Conservation (phyloP, 1,140 invertebrate genomes). For the Chymomyza costata region DNA sequence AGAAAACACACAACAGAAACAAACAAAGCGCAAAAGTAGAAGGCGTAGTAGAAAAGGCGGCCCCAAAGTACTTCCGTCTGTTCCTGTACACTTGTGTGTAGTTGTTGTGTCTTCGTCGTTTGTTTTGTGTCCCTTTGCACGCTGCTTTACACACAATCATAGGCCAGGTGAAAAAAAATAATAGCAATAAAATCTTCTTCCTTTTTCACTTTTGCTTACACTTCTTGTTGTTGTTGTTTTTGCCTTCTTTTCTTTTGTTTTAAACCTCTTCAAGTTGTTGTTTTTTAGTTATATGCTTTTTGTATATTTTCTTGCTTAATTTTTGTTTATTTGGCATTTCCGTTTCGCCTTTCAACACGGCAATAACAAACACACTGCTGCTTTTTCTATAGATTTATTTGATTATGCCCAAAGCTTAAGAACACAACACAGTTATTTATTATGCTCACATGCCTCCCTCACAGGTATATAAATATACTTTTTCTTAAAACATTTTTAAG, state of each 20-base stretch:
- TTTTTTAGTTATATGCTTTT: conserved; percentile 32
- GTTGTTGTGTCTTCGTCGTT: conserved; percentile 25
- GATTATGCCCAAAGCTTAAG: not conserved
- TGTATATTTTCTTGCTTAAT: conserved; percentile 21
- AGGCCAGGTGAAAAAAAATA: conserved; percentile 6
- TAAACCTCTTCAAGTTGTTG: conserved; percentile 29
- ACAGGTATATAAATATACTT: not conserved
- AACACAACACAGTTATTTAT: not conserved
- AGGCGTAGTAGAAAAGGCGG: too few relatives aligned
- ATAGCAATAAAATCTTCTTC: conserved; percentile 46
- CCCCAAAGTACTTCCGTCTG: conserved; percentile 44
- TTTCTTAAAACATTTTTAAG: not conserved
- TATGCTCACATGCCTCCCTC: not conserved
- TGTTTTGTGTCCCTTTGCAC: conserved; percentile 30
- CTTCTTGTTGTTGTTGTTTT: conserved; percentile 41
- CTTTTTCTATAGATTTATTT: not conserved
- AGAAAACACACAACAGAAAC: conserved; percentile 26
- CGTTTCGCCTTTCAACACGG: conserved; percentile 26
- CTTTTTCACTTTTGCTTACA: conserved; percentile 58
- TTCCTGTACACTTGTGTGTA: conserved; percentile 54
- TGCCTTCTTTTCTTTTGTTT: conserved; percentile 24
- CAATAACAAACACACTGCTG: not conserved
- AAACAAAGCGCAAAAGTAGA: conserved; percentile 19
- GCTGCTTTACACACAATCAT: conserved; percentile 9
- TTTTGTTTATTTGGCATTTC: conserved; percentile 47